Evolutionary conservation across 2,113 vertebrate species (phyloP), one percentile per base, ranked within the genome.

Genomic region (Clarias batrachus): DNA sequence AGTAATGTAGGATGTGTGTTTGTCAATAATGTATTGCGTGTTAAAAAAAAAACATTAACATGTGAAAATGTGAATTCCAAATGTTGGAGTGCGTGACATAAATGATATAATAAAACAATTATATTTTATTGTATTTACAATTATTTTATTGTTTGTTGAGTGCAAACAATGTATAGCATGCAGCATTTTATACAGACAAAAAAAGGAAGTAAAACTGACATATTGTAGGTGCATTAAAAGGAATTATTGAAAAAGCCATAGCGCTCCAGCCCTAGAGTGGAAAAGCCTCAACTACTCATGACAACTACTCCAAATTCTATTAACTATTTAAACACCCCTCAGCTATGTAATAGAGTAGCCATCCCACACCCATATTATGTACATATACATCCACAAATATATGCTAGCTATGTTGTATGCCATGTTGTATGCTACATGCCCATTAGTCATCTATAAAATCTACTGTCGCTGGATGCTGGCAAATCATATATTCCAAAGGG

Each of bases 221-320:
- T 16, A 68, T 68, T 68, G 12, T 68, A 68, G 14, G 65, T 68
- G 65, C 65, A 68, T 68, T 30, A 68, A 13, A 16, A 30, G 13
- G 65, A 68, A 13, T 30, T 68, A 68, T 30, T 68, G 27, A 33
- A 70, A 70, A 14, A 7, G 66, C 65, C 30, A 16, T 68, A 17
- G 13, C 12, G 27, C 27, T 68, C 66, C 66, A 68, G 66, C 16
- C 17, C 66, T 33, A 70, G 27, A 33, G 2, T 7, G 16, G 14
- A 7, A 70, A 70, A 17, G 66, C 27, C 66, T 19, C 5, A 6
- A 33, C 27, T 5, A 70, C 66, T 17, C 27, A 17, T 70, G 66
- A 70, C 66, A 70, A 70, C 66, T 70, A 17, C 66, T 70, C 6
- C 66, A 70, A 70, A 70, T 70, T 70, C 66, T 70, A 70, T 70